Base-by-base conservation (phyloP, 2,888 invertebrate genomes). In the Drosophila macrospina region DNA sequence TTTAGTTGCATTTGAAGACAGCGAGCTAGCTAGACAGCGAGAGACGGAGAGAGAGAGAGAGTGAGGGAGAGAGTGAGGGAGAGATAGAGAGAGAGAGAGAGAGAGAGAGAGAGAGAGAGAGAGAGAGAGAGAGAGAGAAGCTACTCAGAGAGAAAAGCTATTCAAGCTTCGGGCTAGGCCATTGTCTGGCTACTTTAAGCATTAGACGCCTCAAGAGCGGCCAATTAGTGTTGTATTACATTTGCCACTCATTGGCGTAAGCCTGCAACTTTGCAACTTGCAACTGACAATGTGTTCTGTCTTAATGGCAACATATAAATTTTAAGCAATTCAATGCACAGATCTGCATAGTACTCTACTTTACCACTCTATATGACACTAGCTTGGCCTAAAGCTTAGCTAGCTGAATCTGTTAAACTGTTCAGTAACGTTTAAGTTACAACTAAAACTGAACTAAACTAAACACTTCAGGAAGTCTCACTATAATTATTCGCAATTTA, bases 151-250 rank as follows among this genome's bases (percentile, higher is more conserved):
- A n/a, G n/a, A n/a, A n/a, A n/a, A n/a, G n/a, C n/a, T n/a, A n/a
- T n/a, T n/a, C n/a, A n/a, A n/a, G n/a, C n/a, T n/a, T n/a, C n/a
- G 50, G 60, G 36, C 56, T 61, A 63, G 56, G 54, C 59, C 83
- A 82, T 82, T 87, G 88, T 83, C 86, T 74, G 83, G 50, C 56
- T 54, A 57, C 69, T 69, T 68, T 82, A 69, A 83, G 83, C 83
- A 88, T 84, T 84, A 84, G 83, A 82, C 69, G 78, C 81, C 83
- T 83, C 83, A 83, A 86, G 83, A 84, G 88, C 80, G 80, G 83
- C 88, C 83, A 84, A 84, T 84, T 84, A 84, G 83, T 84, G 86
- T 88, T 86, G 83, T 74, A 84, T 84, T 86, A 84, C 83, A 84
- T 84, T 79, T 85, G 80, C 64, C 80, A 77, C 83, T 79, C 80